phyloP scores from a whole-genome alignment of 2,888 invertebrate genomes.

The Ceramica pisi region DNA sequence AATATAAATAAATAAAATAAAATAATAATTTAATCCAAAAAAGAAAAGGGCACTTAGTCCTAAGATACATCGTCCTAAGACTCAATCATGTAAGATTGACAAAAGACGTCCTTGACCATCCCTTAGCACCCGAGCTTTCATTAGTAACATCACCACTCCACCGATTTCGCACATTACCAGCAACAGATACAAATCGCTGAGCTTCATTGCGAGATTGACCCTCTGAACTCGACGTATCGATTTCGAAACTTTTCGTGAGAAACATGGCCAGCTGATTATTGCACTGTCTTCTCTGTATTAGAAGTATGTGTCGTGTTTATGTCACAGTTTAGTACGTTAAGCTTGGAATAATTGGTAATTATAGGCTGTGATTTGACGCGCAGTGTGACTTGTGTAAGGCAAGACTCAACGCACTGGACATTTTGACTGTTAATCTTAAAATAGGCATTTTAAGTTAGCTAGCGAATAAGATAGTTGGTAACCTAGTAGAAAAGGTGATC shows the following conservation, averaged over 20 bases:
- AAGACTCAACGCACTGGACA: no score
- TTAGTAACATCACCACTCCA: conserved; percentile 13
- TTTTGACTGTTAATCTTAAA: no score
- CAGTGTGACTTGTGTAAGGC: no score
- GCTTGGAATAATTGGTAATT: no score
- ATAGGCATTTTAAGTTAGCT: no score
- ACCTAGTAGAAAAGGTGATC: no score
- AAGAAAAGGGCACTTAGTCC: no score
- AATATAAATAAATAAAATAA: no score
- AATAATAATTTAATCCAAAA: no score
- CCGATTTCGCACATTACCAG: conserved; percentile 21
- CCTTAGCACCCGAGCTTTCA: background rate
- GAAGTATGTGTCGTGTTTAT: conserved; percentile 19
- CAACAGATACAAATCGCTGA: conserved; percentile 69
- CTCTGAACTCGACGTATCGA: conserved; percentile 70
- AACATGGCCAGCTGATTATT: conserved; percentile 59
- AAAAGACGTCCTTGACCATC: background rate
- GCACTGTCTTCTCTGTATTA: conserved; percentile 32
- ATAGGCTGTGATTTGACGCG: no score
- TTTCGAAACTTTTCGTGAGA: conserved; percentile 74
- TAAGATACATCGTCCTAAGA: no score
- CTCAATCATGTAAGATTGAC: background rate
- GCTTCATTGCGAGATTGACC: conserved; percentile 71
- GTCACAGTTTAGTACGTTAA: conserved; percentile 3
- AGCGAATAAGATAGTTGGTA: no score